Conservation (phyloP, 2,113 vertebrate species). For the Phycodurus eques region DNA sequence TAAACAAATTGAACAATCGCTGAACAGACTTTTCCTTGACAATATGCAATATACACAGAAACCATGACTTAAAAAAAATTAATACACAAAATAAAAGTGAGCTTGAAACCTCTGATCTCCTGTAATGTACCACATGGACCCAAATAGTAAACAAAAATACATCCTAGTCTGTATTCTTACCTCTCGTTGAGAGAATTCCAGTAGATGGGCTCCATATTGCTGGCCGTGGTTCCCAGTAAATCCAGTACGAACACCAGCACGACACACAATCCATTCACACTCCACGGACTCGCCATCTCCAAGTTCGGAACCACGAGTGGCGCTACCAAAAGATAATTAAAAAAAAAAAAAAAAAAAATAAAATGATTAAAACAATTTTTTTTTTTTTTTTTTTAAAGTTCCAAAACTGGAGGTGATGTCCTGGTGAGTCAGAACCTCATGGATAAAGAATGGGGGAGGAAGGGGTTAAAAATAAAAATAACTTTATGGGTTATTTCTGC, state of each 20-base stretch:
- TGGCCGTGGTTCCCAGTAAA: constrained; percentile 75
- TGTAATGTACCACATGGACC: too few species aligned
- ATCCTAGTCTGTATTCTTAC: constrained; percentile 45
- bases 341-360: constrained; percentile 12
- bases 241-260: constrained; percentile 77
- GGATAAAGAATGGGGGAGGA: constrained; percentile 36
- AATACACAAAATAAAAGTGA: too few species aligned
- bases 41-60: too few species aligned
- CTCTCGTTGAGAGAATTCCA: constrained; percentile 81
- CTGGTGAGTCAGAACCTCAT: constrained; percentile 54
- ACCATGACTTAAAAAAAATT: too few species aligned
- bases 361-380: constrained; percentile 36
- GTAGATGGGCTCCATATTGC: constrained; percentile 81
- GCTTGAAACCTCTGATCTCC: too few species aligned
- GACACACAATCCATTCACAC: constrained; percentile 67
- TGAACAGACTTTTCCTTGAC: too few species aligned
- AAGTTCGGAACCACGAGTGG: constrained; percentile 54
- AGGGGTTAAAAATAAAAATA: not conserved
- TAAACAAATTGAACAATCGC: too few species aligned
- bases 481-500: constrained; percentile 46
- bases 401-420: constrained; percentile 31
- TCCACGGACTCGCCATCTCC: constrained; percentile 70
- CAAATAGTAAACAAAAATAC: not conserved
- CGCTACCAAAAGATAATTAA: constrained; percentile 7
- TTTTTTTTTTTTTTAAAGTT: not conserved